These are phyloP conservation scores for Eristalis pertinax DNA, from an alignment of 2,888 invertebrate genomes.

Conservation along the genomic window DNA sequence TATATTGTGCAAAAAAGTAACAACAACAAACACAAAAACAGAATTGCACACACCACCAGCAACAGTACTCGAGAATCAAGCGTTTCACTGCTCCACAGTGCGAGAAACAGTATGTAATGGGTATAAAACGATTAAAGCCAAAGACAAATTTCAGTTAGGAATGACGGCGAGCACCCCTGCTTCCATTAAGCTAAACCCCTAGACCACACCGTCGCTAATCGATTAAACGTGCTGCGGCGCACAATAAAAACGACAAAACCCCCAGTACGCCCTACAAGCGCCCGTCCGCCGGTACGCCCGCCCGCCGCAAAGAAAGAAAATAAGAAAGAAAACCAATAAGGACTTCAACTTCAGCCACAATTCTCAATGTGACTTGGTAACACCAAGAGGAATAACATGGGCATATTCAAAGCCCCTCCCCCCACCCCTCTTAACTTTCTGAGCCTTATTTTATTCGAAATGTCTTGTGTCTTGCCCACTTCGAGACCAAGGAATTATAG, in stretches of 20 bases:
- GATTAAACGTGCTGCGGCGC: slow-evolving; percentile 65
- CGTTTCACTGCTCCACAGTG: slow-evolving; percentile 45
- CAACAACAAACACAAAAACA: slow-evolving; percentile 6
- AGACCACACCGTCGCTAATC: slow-evolving; percentile 63
- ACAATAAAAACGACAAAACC: slow-evolving; percentile 58
- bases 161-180: slow-evolving; percentile 36
- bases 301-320: slow-evolving; percentile 23
- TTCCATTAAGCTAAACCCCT: slow-evolving; percentile 48
- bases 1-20: slow-evolving; percentile 42
- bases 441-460: slow-evolving; percentile 44
- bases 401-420: background rate
- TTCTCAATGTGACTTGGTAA: slow-evolving; percentile 44
- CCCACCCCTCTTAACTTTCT: background rate
- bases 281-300: too few relatives aligned
- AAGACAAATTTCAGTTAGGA: slow-evolving; percentile 66
- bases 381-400: slow-evolving; percentile 24
- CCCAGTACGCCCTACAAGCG: background rate
- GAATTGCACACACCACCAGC: slow-evolving; percentile 23
- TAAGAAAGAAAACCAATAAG: slow-evolving; percentile 44
- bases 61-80: slow-evolving; percentile 45
- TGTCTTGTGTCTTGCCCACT: slow-evolving; percentile 34
- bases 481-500: slow-evolving; percentile 51
- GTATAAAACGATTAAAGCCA: slow-evolving; percentile 64
- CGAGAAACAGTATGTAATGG: slow-evolving; percentile 60
- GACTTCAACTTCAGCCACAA: slow-evolving; percentile 61